Evolutionary conservation across 2,888 invertebrate species (phyloP).

Genomic region (Agonopterix arenella): DNA sequence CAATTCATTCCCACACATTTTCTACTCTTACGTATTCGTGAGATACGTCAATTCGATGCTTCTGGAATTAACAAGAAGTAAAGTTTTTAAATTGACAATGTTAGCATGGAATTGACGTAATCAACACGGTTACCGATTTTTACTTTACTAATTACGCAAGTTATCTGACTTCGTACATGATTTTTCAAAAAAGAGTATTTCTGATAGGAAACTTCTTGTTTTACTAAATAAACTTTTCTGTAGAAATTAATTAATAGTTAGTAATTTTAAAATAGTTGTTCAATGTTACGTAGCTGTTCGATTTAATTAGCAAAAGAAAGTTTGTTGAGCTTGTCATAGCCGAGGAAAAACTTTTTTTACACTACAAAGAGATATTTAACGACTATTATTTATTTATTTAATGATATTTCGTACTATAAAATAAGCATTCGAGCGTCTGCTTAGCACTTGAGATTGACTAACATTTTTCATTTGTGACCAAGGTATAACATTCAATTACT

Average conservation of each 20-base stretch:
- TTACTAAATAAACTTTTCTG: too few species aligned
- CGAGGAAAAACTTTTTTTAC: too few species aligned
- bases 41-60: slow-evolving; percentile 44
- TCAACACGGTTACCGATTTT: slow-evolving; percentile 26
- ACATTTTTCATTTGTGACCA: neutral
- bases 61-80: slow-evolving; percentile 2
- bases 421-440: too few species aligned
- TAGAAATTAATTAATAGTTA: too few species aligned
- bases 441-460: neutral
- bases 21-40: slow-evolving; percentile 38
- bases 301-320: too few species aligned
- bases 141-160: slow-evolving; percentile 23
- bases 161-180: slow-evolving; percentile 26
- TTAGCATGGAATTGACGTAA: slow-evolving; percentile 36
- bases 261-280: too few species aligned
- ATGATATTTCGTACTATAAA: too few species aligned
- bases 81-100: slow-evolving; percentile 30
- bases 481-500: neutral
- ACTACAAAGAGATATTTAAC: too few species aligned
- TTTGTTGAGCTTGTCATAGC: too few species aligned
- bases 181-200: slow-evolving; percentile 8
- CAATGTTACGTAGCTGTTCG: too few species aligned
- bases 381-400: too few species aligned
- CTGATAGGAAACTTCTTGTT: too few species aligned
- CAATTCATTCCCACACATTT: slow-evolving; percentile 29